Conservation (phyloP, 2,113 vertebrate genomes). For the Cichladusa arquata region DNA sequence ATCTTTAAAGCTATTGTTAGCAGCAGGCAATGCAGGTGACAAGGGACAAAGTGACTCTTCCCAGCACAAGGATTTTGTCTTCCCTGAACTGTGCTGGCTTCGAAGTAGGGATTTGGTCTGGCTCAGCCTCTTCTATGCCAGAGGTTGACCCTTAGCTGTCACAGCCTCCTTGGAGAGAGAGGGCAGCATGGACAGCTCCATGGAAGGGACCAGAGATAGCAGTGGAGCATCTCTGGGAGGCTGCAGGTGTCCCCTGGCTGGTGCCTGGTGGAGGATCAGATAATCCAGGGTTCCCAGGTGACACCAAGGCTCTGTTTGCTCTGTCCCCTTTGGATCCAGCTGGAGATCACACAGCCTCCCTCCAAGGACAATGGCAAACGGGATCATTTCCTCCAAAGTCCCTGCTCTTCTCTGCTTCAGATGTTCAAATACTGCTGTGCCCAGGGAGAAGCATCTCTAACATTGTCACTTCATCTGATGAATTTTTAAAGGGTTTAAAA, state of each 20-base stretch:
- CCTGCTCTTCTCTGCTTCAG: neutral
- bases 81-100: neutral
- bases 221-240: neutral
- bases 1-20: neutral
- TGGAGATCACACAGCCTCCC: neutral
- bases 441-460: neutral
- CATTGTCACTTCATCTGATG: neutral
- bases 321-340: neutral
- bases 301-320: neutral
- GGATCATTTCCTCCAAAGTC: neutral
- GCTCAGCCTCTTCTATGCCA: neutral
- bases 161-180: neutral
- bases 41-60: neutral
- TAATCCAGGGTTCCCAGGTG: neutral
- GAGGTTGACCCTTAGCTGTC: neutral
- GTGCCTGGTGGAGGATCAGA: neutral
- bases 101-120: neutral
- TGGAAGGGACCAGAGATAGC: neutral
- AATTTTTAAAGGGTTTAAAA: constrained; percentile 18
- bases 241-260: neutral
- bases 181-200: neutral
- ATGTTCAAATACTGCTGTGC: neutral
- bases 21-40: neutral
- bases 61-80: neutral
- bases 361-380: fast-evolving